Evolutionary conservation across 2,888 invertebrate species (phyloP), one percentile per base, ranked within the genome.

Genomic region (Seira ritae): DNA sequence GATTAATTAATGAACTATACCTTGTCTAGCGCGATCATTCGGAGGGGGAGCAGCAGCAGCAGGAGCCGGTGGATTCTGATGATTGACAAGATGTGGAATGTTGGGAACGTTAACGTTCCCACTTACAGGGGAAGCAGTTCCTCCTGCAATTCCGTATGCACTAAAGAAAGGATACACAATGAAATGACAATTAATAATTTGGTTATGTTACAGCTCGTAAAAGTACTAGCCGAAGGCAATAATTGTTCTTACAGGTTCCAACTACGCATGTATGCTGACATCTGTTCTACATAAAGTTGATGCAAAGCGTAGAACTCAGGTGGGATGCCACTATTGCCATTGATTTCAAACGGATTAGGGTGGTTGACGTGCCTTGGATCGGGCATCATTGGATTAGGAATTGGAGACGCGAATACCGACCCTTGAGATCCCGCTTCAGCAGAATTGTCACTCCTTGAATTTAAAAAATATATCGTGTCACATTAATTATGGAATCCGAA

Each of bases 231-330:
- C 42, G 50, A 50, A 50, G 31, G 2, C 8, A 31, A 31, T 31
- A 31, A 31, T 2, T 31, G n/a, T 42, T 1, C 78, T 42, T 71
- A 80, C 80, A 81, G 31, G 60, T 87, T 87, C 88, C 88, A 88
- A 65, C 86, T 85, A 0, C 82, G 81, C 88, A 89, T 88, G 42
- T 86, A 89, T 1, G 85, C 81, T 73, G 87, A 84, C 89, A 89
- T 89, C 69, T 89, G 88, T 67, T 87, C 84, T 3, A 89, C 87
- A 68, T 89, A 89, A 12, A 84, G 42, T 42, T 88, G 87, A 82
- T 89, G 89, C 31, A 89, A 80, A 20, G 87, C 85, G 37, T 87
- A 80, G n/a, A 88, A 76, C 62, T 89, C 88, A 0, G 85, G 89
- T 1, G 73, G 73, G 55, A 79, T 75, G 3, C 73, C 78, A 73